These are phyloP conservation scores for Todus mexicanus DNA, from an alignment of 2,797 vertebrate species.

Conservation along the genomic window DNA sequence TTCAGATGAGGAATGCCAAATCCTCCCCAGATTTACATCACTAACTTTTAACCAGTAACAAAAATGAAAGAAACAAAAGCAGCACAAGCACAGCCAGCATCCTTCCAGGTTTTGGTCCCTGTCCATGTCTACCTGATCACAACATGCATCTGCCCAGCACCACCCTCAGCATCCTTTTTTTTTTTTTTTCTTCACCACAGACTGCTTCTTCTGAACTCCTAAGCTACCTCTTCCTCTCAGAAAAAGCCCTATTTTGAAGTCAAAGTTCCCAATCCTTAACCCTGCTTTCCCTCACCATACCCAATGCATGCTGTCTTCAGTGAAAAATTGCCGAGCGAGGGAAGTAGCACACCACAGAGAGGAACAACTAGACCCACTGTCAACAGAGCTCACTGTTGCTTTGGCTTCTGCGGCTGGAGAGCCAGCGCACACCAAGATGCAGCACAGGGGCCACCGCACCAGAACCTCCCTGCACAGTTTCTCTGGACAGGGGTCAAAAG, in stretches of 20 bases:
- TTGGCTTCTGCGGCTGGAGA: accelerated
- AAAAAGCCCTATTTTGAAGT: not conserved
- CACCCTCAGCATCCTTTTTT: not conserved
- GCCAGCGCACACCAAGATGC: accelerated
- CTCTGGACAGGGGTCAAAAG: not conserved
- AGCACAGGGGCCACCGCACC: accelerated
- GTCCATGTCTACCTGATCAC: not conserved
- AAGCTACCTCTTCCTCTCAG: not conserved
- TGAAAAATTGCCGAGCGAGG: not conserved
- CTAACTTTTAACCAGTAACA: not conserved
- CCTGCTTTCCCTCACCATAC: not conserved
- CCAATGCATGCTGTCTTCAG: not conserved
- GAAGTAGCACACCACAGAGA: not conserved
- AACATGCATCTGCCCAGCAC: not conserved
- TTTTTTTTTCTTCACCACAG: not conserved
- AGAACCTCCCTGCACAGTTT: not conserved
- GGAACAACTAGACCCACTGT: not conserved
- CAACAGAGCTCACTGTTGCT: not conserved
- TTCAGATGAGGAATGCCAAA: not conserved
- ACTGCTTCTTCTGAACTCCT: not conserved
- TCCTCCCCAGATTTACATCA: not conserved
- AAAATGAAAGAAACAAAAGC: not conserved
- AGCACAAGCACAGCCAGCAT: not conserved
- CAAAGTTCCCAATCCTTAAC: not conserved
- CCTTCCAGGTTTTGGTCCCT: not conserved